These are phyloP conservation scores for Ennomos fuscantarius DNA, from an alignment of 2,888 invertebrate genomes.

Conservation along the genomic window DNA sequence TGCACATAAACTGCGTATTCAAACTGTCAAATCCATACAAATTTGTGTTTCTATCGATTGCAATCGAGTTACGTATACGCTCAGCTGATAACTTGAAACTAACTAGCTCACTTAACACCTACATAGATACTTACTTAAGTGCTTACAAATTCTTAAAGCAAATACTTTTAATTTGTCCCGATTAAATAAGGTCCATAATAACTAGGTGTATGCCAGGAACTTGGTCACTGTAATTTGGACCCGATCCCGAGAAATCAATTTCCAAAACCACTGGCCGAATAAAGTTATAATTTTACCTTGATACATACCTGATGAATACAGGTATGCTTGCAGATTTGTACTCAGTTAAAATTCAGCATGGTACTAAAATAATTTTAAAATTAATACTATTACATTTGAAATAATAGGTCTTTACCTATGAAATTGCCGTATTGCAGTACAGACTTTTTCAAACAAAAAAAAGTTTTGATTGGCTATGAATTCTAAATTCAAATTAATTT, in stretches of 20 bases:
- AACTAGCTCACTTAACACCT: background rate
- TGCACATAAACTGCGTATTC: no score
- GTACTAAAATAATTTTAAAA: no score
- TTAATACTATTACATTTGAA: no score
- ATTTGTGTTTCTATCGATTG: no score
- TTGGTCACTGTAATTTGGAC: slow-evolving; percentile 70
- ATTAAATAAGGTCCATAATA: slow-evolving; percentile 26
- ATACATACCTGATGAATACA: slow-evolving; percentile 68
- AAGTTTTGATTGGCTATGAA: no score
- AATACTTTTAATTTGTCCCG: slow-evolving; percentile 23
- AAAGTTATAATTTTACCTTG: slow-evolving; percentile 80
- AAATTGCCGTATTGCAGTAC: no score
- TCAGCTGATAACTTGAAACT: no score
- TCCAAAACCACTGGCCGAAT: slow-evolving; percentile 77
- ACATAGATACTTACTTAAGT: background rate
- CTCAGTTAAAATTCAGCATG: slow-evolving; percentile 29
- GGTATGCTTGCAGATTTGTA: slow-evolving; percentile 60
- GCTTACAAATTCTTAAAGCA: slow-evolving; percentile 25
- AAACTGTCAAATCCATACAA: no score
- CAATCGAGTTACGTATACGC: no score
- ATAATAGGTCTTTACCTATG: no score
- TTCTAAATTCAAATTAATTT: no score
- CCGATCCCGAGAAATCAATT: slow-evolving; percentile 82
- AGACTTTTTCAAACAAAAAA: no score
- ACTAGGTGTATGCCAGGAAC: slow-evolving; percentile 29